Percentiles rank a stretch among this genome's conserved stretches.
Evolutionary conservation across 2,797 vertebrate genomes (phyloP).

Genomic region (Echiichthys vipera): DNA sequence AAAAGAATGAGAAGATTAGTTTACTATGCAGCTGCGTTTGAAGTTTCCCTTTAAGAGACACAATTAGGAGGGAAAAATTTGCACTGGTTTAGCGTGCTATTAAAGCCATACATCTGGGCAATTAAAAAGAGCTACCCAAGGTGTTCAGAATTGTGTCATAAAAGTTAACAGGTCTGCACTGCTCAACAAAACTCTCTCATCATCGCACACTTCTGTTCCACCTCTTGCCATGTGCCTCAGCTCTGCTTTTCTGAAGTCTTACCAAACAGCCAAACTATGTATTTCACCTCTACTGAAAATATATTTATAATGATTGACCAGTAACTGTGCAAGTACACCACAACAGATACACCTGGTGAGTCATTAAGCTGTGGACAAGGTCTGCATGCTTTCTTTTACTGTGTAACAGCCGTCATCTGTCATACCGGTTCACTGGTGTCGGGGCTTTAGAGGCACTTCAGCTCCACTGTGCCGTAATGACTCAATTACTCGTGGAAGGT

Average conservation of each 20-base stretch:
- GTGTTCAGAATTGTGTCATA: slow-evolving; percentile 82
- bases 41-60: slow-evolving; percentile 83
- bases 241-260: slow-evolving; percentile 28
- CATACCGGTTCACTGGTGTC: slow-evolving; percentile 30
- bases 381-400: slow-evolving; percentile 18
- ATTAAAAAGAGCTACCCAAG: slow-evolving; percentile 82
- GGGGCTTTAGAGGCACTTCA: slow-evolving; percentile 42
- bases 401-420: slow-evolving; percentile 39
- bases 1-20: slow-evolving; percentile 74
- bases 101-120: slow-evolving; percentile 85
- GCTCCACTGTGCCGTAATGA: slow-evolving; percentile 54
- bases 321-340: background rate
- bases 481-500: slow-evolving; percentile 67
- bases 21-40: slow-evolving; percentile 78
- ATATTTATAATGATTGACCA: slow-evolving; percentile 7
- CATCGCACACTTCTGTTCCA: slow-evolving; percentile 67
- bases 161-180: slow-evolving; percentile 83
- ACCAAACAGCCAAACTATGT: slow-evolving; percentile 38
- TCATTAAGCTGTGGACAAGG: background rate
- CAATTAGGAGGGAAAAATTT: slow-evolving; percentile 81
- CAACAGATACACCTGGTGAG: slow-evolving; percentile 25
- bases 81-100: slow-evolving; percentile 67
- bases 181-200: slow-evolving; percentile 71
- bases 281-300: slow-evolving; percentile 9
- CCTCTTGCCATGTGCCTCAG: slow-evolving; percentile 55